Base-by-base conservation (phyloP, 2,113 vertebrate species). In the Melanocharis versteri region DNA sequence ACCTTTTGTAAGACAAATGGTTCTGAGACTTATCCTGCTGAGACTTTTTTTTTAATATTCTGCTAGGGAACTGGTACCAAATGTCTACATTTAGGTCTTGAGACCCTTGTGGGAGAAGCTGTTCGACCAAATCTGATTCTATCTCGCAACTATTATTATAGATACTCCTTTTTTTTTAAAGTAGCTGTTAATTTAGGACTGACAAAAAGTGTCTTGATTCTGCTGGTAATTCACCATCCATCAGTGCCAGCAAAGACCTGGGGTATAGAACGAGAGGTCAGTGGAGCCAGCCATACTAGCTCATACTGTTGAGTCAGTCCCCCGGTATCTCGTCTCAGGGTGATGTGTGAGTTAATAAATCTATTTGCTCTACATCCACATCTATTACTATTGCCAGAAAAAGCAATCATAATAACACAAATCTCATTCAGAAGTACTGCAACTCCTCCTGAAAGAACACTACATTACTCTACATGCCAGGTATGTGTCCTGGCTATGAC, bases 381-480 rank as follows among this genome's bases (percentile, higher is more conserved):
- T n/a, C n/a, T n/a, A n/a, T n/a, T n/a, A n/a, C n/a, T n/a, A n/a
- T n/a, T n/a, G n/a, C n/a, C n/a, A n/a, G n/a, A n/a, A 60, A 86
- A 86, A 83, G 6, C 1, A 4, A 44, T 39, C 0, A 0, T 30
- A 66, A 22, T 42, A 76, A 39, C 28, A 81, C 4, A 1, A 35
- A 37, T 47, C 31, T 82, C 16, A 22, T 75, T 66, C 40, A 35
- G 0, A 11, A 68, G 30, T 11, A 66, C 31, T 68, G 54, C 45
- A 53, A 0, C 13, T 31, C 9, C 13, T 54, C 20, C 12, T 71
- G 60, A 57, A 9, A 66, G 8, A 71, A 24, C 4, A 44, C 18
- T 37, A 31, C 15, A 22, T 87, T 71, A 45, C 20, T 87, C 23
- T 40, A 15, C 20, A 17, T 4, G 22, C 21, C 45, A 65, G 21